phyloP scores from a whole-genome alignment of 2,888 invertebrate genomes.

The Phytoseiulus persimilis region DNA sequence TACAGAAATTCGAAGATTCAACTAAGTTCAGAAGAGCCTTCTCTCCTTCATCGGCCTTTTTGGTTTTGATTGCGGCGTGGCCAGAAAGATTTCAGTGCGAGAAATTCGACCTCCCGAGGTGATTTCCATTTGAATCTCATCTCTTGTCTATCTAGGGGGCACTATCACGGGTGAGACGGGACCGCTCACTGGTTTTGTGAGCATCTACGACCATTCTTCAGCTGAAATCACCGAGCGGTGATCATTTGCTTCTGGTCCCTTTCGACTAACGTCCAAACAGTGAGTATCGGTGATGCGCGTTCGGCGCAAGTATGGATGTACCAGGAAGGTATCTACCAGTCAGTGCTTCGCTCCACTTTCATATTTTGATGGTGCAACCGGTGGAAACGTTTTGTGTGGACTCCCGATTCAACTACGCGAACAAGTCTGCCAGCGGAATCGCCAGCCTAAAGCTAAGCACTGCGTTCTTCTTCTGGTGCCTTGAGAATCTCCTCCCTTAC shows the following conservation, averaged over 20 bases:
- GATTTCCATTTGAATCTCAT: too few relatives aligned
- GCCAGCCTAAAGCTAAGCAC: conserved; percentile 32
- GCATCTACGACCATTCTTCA: too few relatives aligned
- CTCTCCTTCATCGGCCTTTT: too few relatives aligned
- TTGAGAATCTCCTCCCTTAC: background rate
- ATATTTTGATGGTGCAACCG: background rate
- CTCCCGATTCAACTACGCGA: background rate
- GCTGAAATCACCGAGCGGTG: background rate
- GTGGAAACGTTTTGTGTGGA: background rate
- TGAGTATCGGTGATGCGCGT: background rate
- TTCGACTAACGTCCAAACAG: background rate
- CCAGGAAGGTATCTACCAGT: background rate
- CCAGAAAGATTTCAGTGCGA: too few relatives aligned
- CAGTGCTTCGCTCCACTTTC: background rate
- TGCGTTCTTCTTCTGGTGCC: background rate
- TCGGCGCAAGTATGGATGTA: background rate
- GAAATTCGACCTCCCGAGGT: too few relatives aligned
- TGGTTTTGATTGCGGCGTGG: too few relatives aligned
- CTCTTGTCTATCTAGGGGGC: too few relatives aligned
- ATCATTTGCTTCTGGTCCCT: background rate
- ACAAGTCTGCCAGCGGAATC: background rate
- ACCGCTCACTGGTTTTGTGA: too few relatives aligned
- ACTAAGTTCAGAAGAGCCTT: too few relatives aligned
- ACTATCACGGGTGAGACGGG: too few relatives aligned
- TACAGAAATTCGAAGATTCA: too few relatives aligned